Base-by-base conservation (phyloP, 2,113 vertebrate genomes). In the Campylomormyrus tamandua region DNA sequence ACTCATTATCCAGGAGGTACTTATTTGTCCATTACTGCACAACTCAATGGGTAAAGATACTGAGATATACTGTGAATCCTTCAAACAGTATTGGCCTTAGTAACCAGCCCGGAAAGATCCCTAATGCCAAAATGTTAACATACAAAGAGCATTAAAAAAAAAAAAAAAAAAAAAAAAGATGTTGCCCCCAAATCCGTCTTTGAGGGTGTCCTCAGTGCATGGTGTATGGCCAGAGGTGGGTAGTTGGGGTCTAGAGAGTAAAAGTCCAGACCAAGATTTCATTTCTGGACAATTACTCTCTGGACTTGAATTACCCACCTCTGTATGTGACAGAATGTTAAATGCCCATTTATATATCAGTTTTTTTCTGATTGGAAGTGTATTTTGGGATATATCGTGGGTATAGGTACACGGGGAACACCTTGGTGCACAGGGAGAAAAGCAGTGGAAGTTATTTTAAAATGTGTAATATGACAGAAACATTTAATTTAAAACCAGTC, bases 401-500 rank as follows among this genome's bases (percentile, higher is more conserved):
- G 62, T 13, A 70, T 70, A 42, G 35, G 5, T 39, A 42, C 39
- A 35, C 42, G 5, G 74, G 35, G 74, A 80, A 19, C 1, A 13
- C 62, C 15, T 80, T 35, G 35, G 74, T 39, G 35, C 35, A 19
- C 74, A 74, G n/a, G 91, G 88, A 87, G 52, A 66, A 62, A 90
- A 87, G n/a, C 24, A 74, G 53, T 83, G 31, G 88, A 90, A 77
- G 84, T 62, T 31, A 77, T 21, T n/a, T 87, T 89, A 87, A 89
- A 90, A 48, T 52, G 19, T 42, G 9, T 50, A 24, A 85, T 86
- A 91, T 89, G 74, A 70, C 89, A 89, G 83, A 89, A 87, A 91
- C 56, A 91, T 92, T 90, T 58, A 77, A 92, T 90, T 90, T 88
- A 86, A 91, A 27, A 58, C 48, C 91, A 90, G 88, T 83, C 50